Conservation (phyloP, 2,888 invertebrate genomes). For the Trachelus stipa region DNA sequence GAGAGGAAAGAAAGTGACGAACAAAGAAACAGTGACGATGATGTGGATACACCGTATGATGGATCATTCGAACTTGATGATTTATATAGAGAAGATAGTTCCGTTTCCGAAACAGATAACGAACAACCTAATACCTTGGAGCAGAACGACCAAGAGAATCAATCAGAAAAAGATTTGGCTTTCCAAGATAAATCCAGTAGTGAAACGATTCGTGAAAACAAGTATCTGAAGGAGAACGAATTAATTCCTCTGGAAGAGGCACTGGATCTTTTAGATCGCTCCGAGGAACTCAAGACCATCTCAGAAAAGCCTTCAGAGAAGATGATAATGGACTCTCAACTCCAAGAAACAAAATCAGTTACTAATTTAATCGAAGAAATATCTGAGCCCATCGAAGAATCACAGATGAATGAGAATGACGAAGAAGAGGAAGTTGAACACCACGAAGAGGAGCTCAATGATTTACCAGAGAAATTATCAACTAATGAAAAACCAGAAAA, state of each 20-base stretch:
- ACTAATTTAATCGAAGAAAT: constrained; percentile 8
- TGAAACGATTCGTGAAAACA: constrained; percentile 11
- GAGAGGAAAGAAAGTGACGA: constrained; percentile 53
- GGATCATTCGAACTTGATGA: constrained; percentile 52
- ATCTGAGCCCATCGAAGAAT: not conserved
- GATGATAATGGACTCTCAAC: constrained; percentile 12
- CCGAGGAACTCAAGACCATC: constrained; percentile 34
- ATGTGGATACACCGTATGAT: constrained; percentile 51
- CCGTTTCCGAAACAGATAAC: constrained; percentile 51
- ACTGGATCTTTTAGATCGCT: constrained; percentile 50
- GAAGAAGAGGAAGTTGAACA: constrained; percentile 34
- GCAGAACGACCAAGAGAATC: constrained; percentile 16
- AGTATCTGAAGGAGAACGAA: constrained; percentile 27
- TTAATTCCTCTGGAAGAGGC: constrained; percentile 58
- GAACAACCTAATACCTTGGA: constrained; percentile 37
- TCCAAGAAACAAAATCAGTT: constrained; percentile 12
- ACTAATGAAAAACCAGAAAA: constrained; percentile 58
- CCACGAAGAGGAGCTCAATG: constrained; percentile 53
- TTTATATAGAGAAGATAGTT: constrained; percentile 58
- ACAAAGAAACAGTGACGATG: constrained; percentile 55
- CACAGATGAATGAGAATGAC: constrained; percentile 20
- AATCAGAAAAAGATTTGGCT: not conserved
- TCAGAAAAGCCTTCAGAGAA: constrained; percentile 23
- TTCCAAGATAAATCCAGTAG: not conserved
- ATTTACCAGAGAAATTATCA: constrained; percentile 64